Conservation (phyloP, 2,888 invertebrate genomes). For the Cheilosia vernalis region DNA sequence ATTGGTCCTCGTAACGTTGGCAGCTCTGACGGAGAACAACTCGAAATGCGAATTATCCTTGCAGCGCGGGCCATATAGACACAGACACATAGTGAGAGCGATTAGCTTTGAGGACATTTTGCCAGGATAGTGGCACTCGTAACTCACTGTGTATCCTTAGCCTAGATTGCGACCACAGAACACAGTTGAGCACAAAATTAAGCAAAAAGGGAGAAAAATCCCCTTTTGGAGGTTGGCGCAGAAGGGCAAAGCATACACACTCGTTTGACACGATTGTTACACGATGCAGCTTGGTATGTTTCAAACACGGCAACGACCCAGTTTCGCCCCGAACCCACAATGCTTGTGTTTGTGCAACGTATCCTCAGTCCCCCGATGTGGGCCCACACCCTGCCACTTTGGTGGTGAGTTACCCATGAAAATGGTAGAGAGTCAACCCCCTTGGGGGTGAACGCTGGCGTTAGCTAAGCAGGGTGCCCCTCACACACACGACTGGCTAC, state of each 20-base stretch:
- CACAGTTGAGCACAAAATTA: slow-evolving; percentile 21
- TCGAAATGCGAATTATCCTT: slow-evolving; percentile 32
- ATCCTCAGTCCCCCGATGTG: neutral
- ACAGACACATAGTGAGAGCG: slow-evolving; percentile 10
- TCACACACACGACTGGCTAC: neutral
- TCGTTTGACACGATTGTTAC: slow-evolving; percentile 38
- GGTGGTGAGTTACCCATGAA: slow-evolving; percentile 45
- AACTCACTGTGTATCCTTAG: slow-evolving; percentile 43
- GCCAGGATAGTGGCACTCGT: slow-evolving; percentile 34
- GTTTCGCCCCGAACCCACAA: slow-evolving; percentile 5
- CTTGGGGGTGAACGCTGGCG: slow-evolving; percentile 48
- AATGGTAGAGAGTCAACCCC: slow-evolving; percentile 46
- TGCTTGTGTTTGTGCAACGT: slow-evolving; percentile 51
- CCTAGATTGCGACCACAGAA: slow-evolving; percentile 33
- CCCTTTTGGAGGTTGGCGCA: neutral
- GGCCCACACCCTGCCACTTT: slow-evolving; percentile 18
- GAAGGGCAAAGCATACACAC: slow-evolving; percentile 22
- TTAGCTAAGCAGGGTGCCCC: slow-evolving; percentile 31
- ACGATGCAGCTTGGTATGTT: slow-evolving; percentile 29
- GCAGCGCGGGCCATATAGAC: neutral
- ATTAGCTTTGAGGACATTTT: slow-evolving; percentile 47
- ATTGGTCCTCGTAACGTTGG: slow-evolving; percentile 46
- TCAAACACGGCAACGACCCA: slow-evolving; percentile 47
- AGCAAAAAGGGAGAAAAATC: slow-evolving; percentile 4
- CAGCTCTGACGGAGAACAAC: neutral